Base-by-base conservation (phyloP, 2,797 vertebrate species). In the Natrix natrix region DNA sequence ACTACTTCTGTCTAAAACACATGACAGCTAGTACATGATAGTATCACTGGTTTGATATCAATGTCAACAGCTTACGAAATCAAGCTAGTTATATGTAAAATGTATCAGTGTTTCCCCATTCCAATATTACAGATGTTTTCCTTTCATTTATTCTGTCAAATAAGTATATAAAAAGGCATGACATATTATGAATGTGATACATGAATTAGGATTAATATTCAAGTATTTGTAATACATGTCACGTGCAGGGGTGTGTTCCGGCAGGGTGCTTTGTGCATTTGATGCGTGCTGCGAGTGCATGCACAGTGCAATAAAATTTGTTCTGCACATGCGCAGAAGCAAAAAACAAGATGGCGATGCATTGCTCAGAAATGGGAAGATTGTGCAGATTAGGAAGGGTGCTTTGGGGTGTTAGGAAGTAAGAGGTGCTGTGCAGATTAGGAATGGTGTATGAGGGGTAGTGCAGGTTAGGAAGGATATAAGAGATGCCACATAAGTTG, bases 61-160 rank as follows among this genome's bases (percentile, higher is more conserved):
- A 57, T 8, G 8, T 90, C 56, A 93, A 90, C 63, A 95, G 57
- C 48, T 11, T 91, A 92, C 16, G 94, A 90, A 94, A 69, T 74
- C 66, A 74, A 74, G 32, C 66, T 90, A 63, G 26, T n/a, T 54
- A 54, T 90, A 28, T 52, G 28, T 11, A 90, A 52, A 52, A 0
- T 54, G 26, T 52, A 61, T 63, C 48, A 56, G 6, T 20, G 43
- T 52, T 91, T 89, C 69, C 92, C 86, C 69, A 89, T 91, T 17
- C 28, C 32, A 86, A 92, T 86, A 92, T 90, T 66, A 87, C 91
- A 94, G n/a, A 24, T 78, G 17, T 92, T 93, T 28, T 32, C 57
- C 20, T 60, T 69, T 22, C 3, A 78, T 43, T 78, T 43, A 59
- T 55, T 63, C 2, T 7, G 17, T 24, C 86, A 5, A 24, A 57